Evolutionary conservation across 1,140 invertebrate species (phyloP), one percentile per base, ranked within the genome.

Genomic region (Trachelipus rathkii): DNA sequence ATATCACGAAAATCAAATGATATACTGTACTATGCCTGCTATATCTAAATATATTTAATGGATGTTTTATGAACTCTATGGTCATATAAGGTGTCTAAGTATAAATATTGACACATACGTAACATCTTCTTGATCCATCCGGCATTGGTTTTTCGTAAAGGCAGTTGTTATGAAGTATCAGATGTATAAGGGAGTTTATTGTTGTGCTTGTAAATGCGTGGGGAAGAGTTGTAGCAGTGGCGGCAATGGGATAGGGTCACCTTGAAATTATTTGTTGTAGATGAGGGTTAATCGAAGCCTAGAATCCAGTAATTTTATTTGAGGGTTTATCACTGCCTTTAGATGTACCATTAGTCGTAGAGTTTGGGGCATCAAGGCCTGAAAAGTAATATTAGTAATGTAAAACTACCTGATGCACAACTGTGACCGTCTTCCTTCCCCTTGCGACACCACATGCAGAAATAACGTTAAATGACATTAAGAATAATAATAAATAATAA

Each of bases 321-420:
- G 75, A 76, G 78, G 75, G 80, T 70, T 69, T 77, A 77, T 81
- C 80, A 77, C 77, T 81, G 78, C 80, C 80, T 81, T 81, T 81
- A 77, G 80, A 79, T 77, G 80, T 81, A 78, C 80, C 80, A 79
- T 81, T 81, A 77, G 77, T 81, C 80, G 80, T 81, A 73, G 80
- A 81, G 78, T 81, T 81, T 75, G 76, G 77, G 75, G 80, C 80
- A 81, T 81, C 80, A 76, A 78, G 77, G 80, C 80, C 80, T 81
- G 80, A 81, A 81, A 81, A 81, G 78, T 78, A 81, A 81, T 77
- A 81, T 79, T 74, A 77, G 76, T 75, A 74, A 79, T 77, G 72
- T 76, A 78, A 75, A 81, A 76, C 77, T 77, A 74, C 11, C 50
- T 60, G 50, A 60, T 60, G 50, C 50, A 60, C 50, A 60, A 15